Conservation (phyloP, 2,888 invertebrate genomes). For the Xylocampa areola region DNA sequence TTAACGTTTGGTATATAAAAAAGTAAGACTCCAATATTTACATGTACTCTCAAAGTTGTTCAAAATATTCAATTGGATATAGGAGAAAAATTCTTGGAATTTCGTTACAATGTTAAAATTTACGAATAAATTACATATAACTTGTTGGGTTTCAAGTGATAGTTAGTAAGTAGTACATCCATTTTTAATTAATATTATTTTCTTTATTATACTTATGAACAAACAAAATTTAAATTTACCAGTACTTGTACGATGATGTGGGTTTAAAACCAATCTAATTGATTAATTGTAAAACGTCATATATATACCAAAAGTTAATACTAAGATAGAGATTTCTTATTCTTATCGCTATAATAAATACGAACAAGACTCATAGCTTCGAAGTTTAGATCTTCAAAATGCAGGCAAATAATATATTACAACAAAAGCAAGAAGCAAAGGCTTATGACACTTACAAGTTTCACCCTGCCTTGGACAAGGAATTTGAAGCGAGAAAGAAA, state of each 20-base stretch:
- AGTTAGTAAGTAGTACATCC: too few species aligned
- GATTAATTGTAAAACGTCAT: too few species aligned
- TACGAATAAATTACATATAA: neutral
- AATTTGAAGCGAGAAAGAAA: neutral
- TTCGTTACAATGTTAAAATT: neutral
- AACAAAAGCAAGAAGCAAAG: neutral
- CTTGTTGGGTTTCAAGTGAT: neutral
- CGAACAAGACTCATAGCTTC: too few species aligned
- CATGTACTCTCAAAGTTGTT: neutral
- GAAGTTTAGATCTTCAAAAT: too few species aligned
- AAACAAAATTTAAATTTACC: too few species aligned
- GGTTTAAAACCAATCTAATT: too few species aligned
- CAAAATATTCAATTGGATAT: slow-evolving; percentile 7
- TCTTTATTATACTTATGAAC: too few species aligned
- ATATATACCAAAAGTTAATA: too few species aligned
- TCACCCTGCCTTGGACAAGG: neutral
- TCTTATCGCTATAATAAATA: too few species aligned
- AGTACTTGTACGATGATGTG: too few species aligned
- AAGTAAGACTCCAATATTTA: slow-evolving; percentile 4
- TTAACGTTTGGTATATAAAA: slow-evolving; percentile 21
- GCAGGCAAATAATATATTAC: neutral
- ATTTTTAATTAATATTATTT: too few species aligned
- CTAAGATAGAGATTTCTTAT: too few species aligned
- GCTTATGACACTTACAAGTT: slow-evolving; percentile 4
- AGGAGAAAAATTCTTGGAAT: neutral